Conservation (phyloP, 2,113 vertebrate genomes). For the Semnopithecus entellus region DNA sequence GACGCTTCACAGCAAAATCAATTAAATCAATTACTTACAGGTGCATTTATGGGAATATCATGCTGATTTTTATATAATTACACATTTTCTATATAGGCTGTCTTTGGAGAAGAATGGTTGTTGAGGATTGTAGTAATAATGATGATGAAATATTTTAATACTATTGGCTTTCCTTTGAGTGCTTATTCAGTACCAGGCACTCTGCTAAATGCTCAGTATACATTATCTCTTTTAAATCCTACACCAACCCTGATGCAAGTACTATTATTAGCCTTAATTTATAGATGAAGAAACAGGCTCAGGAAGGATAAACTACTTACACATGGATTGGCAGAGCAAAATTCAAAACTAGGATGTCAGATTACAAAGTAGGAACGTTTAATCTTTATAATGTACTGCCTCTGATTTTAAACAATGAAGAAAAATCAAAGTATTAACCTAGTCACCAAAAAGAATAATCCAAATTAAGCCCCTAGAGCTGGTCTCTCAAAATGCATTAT, state of each 20-base stretch:
- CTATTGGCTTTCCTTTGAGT: background rate
- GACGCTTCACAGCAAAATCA: background rate
- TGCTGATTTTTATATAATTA: background rate
- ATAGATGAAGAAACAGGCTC: background rate
- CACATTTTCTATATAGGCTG: background rate
- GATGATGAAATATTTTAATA: conserved; percentile 33
- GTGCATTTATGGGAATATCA: background rate
- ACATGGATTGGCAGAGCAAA: background rate
- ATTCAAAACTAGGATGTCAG: conserved; percentile 24
- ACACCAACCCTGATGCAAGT: background rate
- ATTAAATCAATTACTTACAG: conserved; percentile 13
- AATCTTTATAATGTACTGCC: background rate
- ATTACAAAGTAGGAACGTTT: background rate
- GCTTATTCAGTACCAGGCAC: background rate
- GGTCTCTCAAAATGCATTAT: background rate
- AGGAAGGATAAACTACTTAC: background rate
- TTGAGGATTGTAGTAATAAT: background rate
- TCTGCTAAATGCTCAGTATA: background rate
- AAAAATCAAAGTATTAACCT: conserved; percentile 23
- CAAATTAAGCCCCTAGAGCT: background rate
- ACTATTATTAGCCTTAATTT: background rate
- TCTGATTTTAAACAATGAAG: conserved; percentile 41
- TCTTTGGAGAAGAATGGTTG: background rate
- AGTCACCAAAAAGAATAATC: background rate
- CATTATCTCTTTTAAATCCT: background rate